Conservation (phyloP, 2,797 vertebrate genomes). For the Miichthys miiuy region DNA sequence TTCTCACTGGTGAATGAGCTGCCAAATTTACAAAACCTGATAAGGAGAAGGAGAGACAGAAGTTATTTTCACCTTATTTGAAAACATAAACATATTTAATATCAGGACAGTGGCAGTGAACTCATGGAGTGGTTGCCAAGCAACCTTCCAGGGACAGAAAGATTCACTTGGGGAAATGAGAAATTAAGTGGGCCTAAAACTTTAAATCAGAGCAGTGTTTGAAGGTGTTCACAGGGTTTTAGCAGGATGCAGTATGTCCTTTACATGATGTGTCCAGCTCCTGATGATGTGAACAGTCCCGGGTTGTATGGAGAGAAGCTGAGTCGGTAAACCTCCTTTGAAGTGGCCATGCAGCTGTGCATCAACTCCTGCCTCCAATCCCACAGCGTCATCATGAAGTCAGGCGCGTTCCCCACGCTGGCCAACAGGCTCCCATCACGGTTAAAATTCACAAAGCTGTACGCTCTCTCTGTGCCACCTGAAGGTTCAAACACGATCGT, state of each 20-base stretch:
- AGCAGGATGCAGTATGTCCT: not conserved
- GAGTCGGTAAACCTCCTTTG: constrained; percentile 92
- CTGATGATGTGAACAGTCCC: constrained; percentile 90
- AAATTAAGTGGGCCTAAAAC: too few relatives aligned
- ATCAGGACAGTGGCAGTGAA: not conserved
- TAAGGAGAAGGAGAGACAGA: not conserved
- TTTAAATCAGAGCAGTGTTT: too few relatives aligned
- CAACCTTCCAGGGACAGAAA: too few relatives aligned
- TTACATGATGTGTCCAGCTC: constrained; percentile 94
- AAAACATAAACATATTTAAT: not conserved
- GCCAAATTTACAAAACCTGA: constrained; percentile 96
- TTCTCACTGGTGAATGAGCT: constrained; percentile 93
- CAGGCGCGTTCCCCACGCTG: constrained; percentile 89
- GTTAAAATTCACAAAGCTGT: constrained; percentile 91
- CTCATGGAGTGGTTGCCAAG: not conserved
- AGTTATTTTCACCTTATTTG: not conserved
- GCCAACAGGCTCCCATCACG: constrained; percentile 88
- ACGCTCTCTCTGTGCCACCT: constrained; percentile 89
- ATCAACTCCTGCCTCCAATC: constrained; percentile 91
- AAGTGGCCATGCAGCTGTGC: constrained; percentile 90
- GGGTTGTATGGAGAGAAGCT: constrained; percentile 92
- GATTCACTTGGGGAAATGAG: too few relatives aligned
- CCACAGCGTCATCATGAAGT: constrained; percentile 94
- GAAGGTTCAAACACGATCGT: not conserved
- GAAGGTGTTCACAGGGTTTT: not conserved